phyloP scores from a whole-genome alignment of 2,888 invertebrate species.

The Steinernema carpocapsae region DNA sequence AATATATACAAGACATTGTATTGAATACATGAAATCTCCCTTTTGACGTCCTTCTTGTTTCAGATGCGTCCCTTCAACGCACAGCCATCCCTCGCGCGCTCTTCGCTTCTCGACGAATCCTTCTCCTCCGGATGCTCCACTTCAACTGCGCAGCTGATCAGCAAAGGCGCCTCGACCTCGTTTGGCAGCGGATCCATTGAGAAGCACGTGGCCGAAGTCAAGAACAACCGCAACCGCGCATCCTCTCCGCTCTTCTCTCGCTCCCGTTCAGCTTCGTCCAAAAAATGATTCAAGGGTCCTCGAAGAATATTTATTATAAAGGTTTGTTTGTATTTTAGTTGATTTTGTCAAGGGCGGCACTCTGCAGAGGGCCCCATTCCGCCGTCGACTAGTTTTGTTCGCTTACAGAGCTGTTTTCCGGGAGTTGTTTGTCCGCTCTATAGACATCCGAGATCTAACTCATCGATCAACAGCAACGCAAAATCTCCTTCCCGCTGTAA shows the following conservation, averaged over 20 bases:
- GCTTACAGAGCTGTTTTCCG: not conserved
- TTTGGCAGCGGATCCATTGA: not conserved
- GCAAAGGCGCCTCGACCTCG: not conserved
- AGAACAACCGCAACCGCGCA: not conserved
- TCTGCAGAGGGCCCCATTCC: not conserved
- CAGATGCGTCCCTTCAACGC: slow-evolving; percentile 26
- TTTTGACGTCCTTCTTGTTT: not conserved
- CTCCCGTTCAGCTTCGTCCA: not conserved
- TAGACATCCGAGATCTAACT: not conserved
- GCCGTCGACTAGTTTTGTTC: not conserved
- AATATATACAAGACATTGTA: no score
- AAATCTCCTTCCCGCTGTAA: not conserved
- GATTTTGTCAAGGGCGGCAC: no score
- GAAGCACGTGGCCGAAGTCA: slow-evolving; percentile 5
- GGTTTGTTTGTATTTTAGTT: not conserved
- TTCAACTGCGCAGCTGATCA: not conserved
- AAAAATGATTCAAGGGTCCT: not conserved
- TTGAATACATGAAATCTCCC: no score
- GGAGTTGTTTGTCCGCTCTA: not conserved
- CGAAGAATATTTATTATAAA: not conserved
- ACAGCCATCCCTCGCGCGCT: not conserved
- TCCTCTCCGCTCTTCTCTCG: not conserved
- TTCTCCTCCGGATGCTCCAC: not conserved
- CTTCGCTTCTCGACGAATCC: slow-evolving; percentile 17
- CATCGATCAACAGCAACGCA: not conserved